Evolutionary conservation across 1,140 invertebrate genomes (phyloP).

Genomic region (Aleiodes sp.): DNA sequence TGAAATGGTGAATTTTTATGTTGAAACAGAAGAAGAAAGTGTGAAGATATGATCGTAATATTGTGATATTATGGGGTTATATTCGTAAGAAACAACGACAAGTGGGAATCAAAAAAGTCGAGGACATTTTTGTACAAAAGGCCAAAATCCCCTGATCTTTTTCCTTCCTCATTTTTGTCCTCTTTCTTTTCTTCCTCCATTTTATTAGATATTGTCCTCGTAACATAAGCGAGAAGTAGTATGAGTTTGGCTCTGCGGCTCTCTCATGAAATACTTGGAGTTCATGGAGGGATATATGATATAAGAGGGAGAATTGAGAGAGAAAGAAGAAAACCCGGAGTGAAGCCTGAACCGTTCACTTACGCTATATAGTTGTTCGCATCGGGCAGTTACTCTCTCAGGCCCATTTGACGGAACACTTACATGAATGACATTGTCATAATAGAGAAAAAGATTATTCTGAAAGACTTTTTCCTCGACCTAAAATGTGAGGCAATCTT

Average conservation of each 20-base stretch:
- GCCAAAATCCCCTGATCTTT: constrained; percentile 31
- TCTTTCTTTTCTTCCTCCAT: too few relatives aligned
- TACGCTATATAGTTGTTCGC: too few relatives aligned
- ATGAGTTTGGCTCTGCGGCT: constrained; percentile 38
- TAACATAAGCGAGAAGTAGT: constrained; percentile 43
- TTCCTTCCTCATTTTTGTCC: constrained; percentile 35
- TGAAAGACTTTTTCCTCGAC: constrained; percentile 15
- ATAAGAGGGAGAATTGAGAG: background rate
- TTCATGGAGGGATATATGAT: background rate
- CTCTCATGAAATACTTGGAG: constrained; percentile 41
- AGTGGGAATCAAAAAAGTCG: too few relatives aligned
- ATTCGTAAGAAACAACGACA: too few relatives aligned
- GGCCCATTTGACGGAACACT: background rate
- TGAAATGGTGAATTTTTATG: too few relatives aligned
- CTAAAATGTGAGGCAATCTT: constrained; percentile 47
- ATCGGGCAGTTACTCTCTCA: background rate
- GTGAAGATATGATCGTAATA: too few relatives aligned
- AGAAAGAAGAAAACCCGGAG: constrained; percentile 10
- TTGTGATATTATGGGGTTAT: too few relatives aligned
- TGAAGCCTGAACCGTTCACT: too few relatives aligned
- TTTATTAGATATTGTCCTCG: constrained; percentile 54
- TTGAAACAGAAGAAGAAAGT: too few relatives aligned
- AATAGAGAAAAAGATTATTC: constrained; percentile 27
- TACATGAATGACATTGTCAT: background rate
- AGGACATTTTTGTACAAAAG: too few relatives aligned